Base-by-base conservation (phyloP, 1,140 invertebrate genomes). In the Euura saliciscinereae region DNA sequence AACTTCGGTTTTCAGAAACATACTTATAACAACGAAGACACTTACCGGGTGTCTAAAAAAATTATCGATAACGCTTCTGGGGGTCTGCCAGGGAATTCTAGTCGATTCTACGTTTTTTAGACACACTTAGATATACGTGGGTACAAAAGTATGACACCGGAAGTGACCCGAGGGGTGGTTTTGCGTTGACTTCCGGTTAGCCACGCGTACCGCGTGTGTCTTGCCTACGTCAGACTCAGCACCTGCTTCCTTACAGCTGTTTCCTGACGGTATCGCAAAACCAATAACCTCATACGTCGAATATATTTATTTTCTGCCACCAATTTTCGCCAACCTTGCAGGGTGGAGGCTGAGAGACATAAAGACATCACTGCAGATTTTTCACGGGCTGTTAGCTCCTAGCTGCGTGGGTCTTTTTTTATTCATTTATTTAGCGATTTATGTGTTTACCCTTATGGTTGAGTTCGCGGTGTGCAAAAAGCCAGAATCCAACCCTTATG, bases 181-280 rank as follows among this genome's bases (percentile, higher is more conserved):
- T 59, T 59, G 51, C 51, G 51, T 59, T 71, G 65, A 74, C 78
- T 78, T 81, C 78, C 77, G 77, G 78, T 79, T 74, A 69, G 78
- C 82, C 83, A 84, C 83, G 84, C 83, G 83, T 78, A 77, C 79
- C 74, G 77, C 83, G 79, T 84, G 83, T 83, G 84, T 82, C 82
- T 79, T 77, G 75, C 69, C 76, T 77, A 83, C 83, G 84, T 85
- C 83, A 85, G 71, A 74, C 73, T 28, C 28, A 28, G 28, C 81
- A 83, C 81, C 81, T 83, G 81, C 80, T 80, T 81, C 76, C 77
- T 81, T 73, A 81, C 81, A 83, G 81, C 81, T 82, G 81, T 83
- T 83, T 80, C 79, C 74, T 80, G 51, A 59, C 8, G 5, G 51
- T n/a, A 59, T 59, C 51, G 51, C 8, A 59, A 59, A 28, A 28